A percentile compares a stretch with the other conserved stretches of the same genome.
These are phyloP conservation scores for Dicaeum eximium DNA, from an alignment of 2,113 vertebrate genomes.

Conservation along the genomic window DNA sequence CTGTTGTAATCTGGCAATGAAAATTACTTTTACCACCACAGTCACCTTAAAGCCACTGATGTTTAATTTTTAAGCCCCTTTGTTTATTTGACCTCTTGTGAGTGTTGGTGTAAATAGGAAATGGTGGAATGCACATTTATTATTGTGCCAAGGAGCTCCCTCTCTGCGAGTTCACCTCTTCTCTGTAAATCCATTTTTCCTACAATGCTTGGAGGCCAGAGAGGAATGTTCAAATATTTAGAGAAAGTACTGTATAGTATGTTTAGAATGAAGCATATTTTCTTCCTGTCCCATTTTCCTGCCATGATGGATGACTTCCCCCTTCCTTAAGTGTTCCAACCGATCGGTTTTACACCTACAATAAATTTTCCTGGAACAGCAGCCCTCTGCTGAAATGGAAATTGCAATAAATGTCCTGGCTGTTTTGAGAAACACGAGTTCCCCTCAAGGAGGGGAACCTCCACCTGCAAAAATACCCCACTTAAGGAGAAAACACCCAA, in stretches of 20 bases:
- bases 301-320: conserved; percentile 27
- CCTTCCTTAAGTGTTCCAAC: neutral
- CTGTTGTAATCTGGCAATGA: neutral
- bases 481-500: neutral
- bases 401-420: neutral
- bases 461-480: conserved; percentile 26
- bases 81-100: neutral
- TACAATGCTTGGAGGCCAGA: neutral
- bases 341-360: neutral
- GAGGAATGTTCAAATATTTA: conserved; percentile 43
- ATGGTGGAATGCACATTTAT: neutral
- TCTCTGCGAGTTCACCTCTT: neutral
- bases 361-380: neutral
- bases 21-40: neutral
- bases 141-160: neutral
- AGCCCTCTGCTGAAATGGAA: conserved; percentile 13
- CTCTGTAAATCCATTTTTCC: neutral
- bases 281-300: conserved; percentile 53
- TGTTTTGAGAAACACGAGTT: conserved; percentile 5
- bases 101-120: conserved; percentile 42
- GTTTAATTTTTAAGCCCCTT: conserved; percentile 2
- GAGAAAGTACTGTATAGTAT: conserved; percentile 18
- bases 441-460: neutral
- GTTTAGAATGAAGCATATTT: conserved; percentile 36
- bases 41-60: neutral